Base-by-base conservation (phyloP, 2,888 invertebrate species). In the Himalopsyche japonica region DNA sequence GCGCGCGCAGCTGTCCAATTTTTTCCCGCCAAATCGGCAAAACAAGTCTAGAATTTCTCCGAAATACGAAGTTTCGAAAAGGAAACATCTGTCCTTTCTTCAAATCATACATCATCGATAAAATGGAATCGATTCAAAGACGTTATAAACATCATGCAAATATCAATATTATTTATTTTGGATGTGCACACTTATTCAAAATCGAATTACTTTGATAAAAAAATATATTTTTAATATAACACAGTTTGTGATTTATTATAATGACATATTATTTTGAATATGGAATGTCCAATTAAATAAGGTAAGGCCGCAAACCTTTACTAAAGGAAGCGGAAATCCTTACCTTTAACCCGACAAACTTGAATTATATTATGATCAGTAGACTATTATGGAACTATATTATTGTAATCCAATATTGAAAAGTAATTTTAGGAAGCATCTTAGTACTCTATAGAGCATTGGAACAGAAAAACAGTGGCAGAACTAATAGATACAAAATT, bases 1-100 rank as follows among this genome's bases (percentile, higher is more conserved):
- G 86, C 86, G 84, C 85, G 82, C 78, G 84, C 85, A 85, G 85
- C 85, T 85, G 84, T 49, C 79, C 81, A 20, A 32, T 64, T n/a
- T n/a, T 84, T 81, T 80, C 86, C 78, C 84, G 85, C 83, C 80
- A 27, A 32, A 43, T 80, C 32, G 18, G 70, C 43, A 76, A 57
- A 57, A 76, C 70, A 80, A 79, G 24, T 70, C 47, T 81, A 80
- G 76, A 81, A 77, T 76, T 30, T 84, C 79, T 81, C 78, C 43
- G 81, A 84, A 79, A 79, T 84, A 82, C 80, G 84, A 82, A 57
- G 20, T 57, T 20, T 57, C 48, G 81, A 84, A 24, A 76, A 20
- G 70, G 70, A 84, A 30, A 81, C 81, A 81, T 82, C 84, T 82
- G 84, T 79, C 84, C 43, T 10, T 81, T 24, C 4, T 76, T 76